Base-by-base conservation (phyloP, 2,113 vertebrate genomes). In the Laticauda laticaudata region DNA sequence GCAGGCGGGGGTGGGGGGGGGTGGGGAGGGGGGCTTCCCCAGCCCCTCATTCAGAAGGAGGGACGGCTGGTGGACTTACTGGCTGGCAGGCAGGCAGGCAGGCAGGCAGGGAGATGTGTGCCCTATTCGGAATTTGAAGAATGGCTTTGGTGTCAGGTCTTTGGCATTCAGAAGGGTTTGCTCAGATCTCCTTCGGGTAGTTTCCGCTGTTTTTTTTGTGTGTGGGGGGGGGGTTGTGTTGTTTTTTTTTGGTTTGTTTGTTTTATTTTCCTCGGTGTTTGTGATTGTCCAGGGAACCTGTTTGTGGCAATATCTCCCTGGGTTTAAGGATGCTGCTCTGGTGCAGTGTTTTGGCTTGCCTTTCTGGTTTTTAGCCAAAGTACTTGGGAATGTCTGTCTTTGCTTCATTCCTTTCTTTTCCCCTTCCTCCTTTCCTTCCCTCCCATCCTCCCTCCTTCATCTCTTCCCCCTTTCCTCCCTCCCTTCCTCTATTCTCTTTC, bases 291-390 rank as follows among this genome's bases (percentile, higher is more conserved):
- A 1, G 2, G 5, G 3, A 88, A 20, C 5, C 4, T 0, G 69
- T 81, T 81, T 81, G 89, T 9, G 4, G 4, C 81, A 0, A 86
- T 26, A 34, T 34, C 69, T 54, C 45, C 3, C 75, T 11, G 11
- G 43, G 57, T 26, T 9, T 53, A 0, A 18, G 24, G 0, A 45
- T 85, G 64, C 2, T 9, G 3, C n/a, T 10, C n/a, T 24, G 23
- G 0, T 18, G 24, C 45, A 15, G 92, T 8, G 1, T n/a, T 26
- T 11, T 39, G 86, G 24, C 34, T 59, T 20, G 56, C 75, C 48
- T 93, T 89, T 95, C 92, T 1, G 39, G 2, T 90, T 93, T 51
- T 59, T n/a, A 1, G 57, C 21, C 23, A 55, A 88, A 94, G 89
- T 57, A 90, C 39, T 81, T 43, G 64, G 56, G 64, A 34, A n/a